Evolutionary conservation across 2,113 vertebrate species (phyloP).

Genomic region (Leucoraja erinaceus): DNA sequence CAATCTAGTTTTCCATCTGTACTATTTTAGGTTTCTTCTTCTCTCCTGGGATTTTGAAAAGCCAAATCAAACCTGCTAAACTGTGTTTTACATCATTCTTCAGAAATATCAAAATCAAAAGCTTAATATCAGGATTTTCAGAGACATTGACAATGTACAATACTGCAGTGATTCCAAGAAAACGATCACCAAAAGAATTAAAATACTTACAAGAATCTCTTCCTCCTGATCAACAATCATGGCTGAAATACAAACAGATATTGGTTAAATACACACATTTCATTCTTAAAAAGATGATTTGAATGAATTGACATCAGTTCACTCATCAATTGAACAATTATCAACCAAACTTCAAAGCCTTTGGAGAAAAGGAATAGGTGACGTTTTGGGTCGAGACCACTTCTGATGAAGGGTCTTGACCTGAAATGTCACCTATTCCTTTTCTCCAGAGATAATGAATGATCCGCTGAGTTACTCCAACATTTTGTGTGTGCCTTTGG

Average conservation of each 20-base stretch:
- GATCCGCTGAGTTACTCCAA: too few species aligned
- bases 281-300: neutral
- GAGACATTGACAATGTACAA: neutral
- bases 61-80: neutral
- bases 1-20: neutral
- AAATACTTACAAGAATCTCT: neutral
- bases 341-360: neutral
- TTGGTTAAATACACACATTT: neutral
- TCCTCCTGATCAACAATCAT: neutral
- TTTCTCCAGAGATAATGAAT: too few species aligned
- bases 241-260: constrained; percentile 11
- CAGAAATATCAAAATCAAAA: neutral
- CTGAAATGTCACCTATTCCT: too few species aligned
- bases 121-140: neutral
- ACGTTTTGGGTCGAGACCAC: too few species aligned
- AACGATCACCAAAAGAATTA: neutral
- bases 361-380: too few species aligned
- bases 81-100: neutral
- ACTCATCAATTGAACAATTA: neutral
- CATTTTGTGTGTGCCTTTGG: too few species aligned
- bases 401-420: too few species aligned
- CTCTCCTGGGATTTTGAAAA: neutral
- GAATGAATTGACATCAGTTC: neutral
- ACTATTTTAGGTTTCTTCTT: neutral
- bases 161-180: neutral